Percentiles rank a stretch among this genome's conserved stretches.
Conservation (phyloP, 2,888 invertebrate species). For the Dichetophora obliterata region DNA sequence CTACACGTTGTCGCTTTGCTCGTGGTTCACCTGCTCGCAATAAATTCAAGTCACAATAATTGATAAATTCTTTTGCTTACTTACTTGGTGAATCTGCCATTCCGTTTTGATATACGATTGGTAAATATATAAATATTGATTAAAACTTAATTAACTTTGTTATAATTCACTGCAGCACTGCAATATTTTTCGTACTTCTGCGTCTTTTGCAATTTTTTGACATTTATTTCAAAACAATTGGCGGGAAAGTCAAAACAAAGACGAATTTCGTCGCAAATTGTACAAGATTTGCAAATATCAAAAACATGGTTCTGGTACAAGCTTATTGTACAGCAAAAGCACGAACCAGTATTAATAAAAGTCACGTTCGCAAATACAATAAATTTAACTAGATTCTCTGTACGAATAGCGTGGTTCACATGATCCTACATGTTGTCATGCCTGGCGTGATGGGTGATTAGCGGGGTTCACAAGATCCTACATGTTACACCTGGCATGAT, state of each 20-base stretch:
- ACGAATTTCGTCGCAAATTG: neutral
- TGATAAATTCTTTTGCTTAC: neutral
- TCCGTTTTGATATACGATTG: constrained; percentile 4
- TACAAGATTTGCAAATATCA: neutral
- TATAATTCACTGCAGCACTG: constrained; percentile 15
- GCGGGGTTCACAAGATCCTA: too few relatives aligned
- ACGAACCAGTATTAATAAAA: neutral
- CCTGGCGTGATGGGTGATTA: too few relatives aligned
- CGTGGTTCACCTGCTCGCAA: constrained; percentile 66
- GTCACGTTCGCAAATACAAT: too few relatives aligned
- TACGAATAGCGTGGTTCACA: too few relatives aligned
- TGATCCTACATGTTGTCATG: too few relatives aligned
- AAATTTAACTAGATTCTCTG: too few relatives aligned
- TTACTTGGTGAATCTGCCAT: constrained; percentile 55
- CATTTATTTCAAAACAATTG: constrained; percentile 44
- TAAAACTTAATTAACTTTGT: too few relatives aligned
- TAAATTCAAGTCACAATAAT: neutral
- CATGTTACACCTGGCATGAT: too few relatives aligned
- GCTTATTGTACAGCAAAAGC: neutral
- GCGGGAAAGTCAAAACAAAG: constrained; percentile 53
- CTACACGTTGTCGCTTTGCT: constrained; percentile 77
- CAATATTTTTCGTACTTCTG: neutral
- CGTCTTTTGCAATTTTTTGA: constrained; percentile 21
- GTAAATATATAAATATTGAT: too few relatives aligned
- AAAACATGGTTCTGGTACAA: neutral